Evolutionary conservation across 2,797 vertebrate genomes (phyloP).

Genomic region (Bradypus variegatus): DNA sequence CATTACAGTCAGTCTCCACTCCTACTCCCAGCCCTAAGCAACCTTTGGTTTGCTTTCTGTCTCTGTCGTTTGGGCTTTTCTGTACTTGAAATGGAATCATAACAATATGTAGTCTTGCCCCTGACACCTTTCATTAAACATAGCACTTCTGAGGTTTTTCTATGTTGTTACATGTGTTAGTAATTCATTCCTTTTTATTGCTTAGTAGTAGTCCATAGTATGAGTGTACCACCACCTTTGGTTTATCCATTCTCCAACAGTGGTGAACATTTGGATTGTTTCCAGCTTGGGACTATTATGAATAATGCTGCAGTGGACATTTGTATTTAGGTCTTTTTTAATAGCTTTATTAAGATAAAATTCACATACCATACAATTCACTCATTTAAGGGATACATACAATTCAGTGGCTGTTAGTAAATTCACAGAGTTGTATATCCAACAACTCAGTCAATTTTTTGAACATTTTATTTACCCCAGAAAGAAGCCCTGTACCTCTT

Average conservation of each 20-base stretch:
- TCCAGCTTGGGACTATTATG: neutral
- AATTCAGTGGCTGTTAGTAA: neutral
- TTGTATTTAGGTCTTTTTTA: neutral
- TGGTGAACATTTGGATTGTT: neutral
- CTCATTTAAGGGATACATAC: neutral
- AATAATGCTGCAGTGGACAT: neutral
- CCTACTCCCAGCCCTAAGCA: neutral
- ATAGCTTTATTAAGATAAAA: neutral
- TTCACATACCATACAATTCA: neutral
- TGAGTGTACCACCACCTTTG: too few species aligned
- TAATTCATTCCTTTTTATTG: neutral
- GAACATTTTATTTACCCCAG: neutral
- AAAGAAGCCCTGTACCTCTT: neutral
- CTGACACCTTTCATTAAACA: neutral
- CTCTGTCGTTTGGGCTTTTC: neutral
- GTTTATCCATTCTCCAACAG: neutral
- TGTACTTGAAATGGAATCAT: neutral
- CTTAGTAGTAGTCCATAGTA: neutral
- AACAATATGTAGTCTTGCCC: neutral
- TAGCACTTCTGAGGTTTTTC: neutral
- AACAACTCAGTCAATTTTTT: neutral
- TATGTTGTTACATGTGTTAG: neutral
- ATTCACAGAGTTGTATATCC: neutral
- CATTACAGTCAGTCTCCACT: neutral
- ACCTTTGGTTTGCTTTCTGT: neutral